phyloP scores from a whole-genome alignment of 1,140 invertebrate species.

The Zophobas morio region DNA sequence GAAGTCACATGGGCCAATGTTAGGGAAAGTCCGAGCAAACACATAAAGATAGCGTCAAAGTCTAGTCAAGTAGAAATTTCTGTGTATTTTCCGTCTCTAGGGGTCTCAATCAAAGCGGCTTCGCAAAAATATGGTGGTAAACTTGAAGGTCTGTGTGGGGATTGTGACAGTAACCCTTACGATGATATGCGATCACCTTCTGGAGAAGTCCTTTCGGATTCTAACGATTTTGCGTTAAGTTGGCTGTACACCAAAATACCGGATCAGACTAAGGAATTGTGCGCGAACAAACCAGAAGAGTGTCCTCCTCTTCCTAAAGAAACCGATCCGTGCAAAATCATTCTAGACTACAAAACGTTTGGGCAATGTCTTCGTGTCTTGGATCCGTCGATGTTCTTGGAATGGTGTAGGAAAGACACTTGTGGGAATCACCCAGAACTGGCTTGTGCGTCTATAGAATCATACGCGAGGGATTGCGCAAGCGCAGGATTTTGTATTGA shows the following conservation, averaged over 20 bases:
- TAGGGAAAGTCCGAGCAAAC: slow-evolving; percentile 62
- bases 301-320: slow-evolving; percentile 72
- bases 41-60: slow-evolving; percentile 68
- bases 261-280: slow-evolving; percentile 59
- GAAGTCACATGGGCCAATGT: slow-evolving; percentile 67
- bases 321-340: slow-evolving; percentile 75
- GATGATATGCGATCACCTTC: slow-evolving; percentile 76
- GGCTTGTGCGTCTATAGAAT: slow-evolving; percentile 77
- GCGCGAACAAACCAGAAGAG: slow-evolving; percentile 63
- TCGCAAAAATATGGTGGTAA: slow-evolving; percentile 80
- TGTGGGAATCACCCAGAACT: slow-evolving; percentile 72
- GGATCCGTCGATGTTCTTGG: slow-evolving; percentile 77
- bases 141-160: slow-evolving; percentile 85
- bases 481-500: slow-evolving; percentile 77
- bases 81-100: slow-evolving; percentile 63
- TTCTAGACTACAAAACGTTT: slow-evolving; percentile 76
- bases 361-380: slow-evolving; percentile 81
- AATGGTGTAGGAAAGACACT: slow-evolving; percentile 78
- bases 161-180: slow-evolving; percentile 78
- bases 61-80: slow-evolving; percentile 68
- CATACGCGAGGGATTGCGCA: slow-evolving; percentile 82
- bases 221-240: slow-evolving; percentile 73
- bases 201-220: slow-evolving; percentile 67
- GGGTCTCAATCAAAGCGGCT: slow-evolving; percentile 73
- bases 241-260: slow-evolving; percentile 72